Percentiles rank a stretch among this genome's conserved stretches.
Conservation (phyloP, 2,888 invertebrate species). For the Leucophenga montana region DNA sequence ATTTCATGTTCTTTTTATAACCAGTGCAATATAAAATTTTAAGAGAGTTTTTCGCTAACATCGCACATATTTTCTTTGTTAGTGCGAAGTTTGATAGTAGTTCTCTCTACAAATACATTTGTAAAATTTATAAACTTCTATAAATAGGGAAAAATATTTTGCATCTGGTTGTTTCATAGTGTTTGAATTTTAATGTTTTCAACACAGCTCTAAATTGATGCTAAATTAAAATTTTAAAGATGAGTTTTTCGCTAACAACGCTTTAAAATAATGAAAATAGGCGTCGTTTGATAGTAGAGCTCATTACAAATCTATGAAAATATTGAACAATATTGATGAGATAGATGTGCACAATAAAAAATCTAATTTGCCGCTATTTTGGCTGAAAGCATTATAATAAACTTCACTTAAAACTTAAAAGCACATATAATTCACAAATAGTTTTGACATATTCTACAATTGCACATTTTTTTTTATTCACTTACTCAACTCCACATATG, state of each 20-base stretch:
- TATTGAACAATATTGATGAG: no score
- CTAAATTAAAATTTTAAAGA: conserved; percentile 15
- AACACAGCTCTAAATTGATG: no score
- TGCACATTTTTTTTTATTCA: no score
- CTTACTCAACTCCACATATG: no score
- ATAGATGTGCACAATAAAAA: no score
- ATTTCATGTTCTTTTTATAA: background rate
- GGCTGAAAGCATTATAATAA: no score
- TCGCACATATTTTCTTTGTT: conserved; percentile 36
- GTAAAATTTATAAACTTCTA: background rate
- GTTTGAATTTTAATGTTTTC: no score
- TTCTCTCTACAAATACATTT: conserved; percentile 26
- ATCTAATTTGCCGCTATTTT: no score
- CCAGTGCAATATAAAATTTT: conserved; percentile 43
- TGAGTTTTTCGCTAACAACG: conserved; percentile 62
- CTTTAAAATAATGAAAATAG: conserved; percentile 39
- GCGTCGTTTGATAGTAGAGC: conserved; percentile 61
- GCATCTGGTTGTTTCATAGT: background rate
- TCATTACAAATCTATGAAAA: conserved; percentile 39
- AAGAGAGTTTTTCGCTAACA: conserved; percentile 50
- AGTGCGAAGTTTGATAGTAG: conserved; percentile 27
- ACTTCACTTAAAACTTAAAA: no score
- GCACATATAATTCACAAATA: no score
- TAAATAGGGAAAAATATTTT: no score
- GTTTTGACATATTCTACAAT: no score